These are phyloP conservation scores for Idaea straminata DNA, from an alignment of 2,888 invertebrate species.

Conservation along the genomic window DNA sequence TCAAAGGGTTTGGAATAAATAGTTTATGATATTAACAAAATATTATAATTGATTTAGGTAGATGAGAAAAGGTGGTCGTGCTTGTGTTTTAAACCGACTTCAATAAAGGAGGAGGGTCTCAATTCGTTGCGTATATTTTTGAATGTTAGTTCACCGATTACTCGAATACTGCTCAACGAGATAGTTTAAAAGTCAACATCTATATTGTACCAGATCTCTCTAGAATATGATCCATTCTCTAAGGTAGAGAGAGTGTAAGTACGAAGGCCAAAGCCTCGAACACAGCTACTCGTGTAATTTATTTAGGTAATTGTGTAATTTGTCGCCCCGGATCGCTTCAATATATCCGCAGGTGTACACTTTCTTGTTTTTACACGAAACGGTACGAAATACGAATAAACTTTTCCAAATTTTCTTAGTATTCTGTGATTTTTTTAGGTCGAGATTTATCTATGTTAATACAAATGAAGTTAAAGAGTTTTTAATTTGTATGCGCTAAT, in stretches of 20 bases:
- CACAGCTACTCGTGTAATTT: constrained; percentile 43
- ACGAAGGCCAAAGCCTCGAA: not conserved
- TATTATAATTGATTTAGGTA: not conserved
- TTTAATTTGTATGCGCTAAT: no score
- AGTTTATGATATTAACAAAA: not conserved
- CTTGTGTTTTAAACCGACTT: no score
- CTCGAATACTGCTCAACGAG: no score
- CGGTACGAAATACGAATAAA: not conserved
- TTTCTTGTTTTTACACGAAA: constrained; percentile 36
- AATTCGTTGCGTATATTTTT: no score
- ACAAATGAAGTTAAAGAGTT: no score
- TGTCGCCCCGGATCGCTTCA: constrained; percentile 57
- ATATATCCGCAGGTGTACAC: constrained; percentile 57
- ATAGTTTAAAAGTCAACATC: no score
- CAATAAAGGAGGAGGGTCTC: no score
- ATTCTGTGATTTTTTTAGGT: not conserved
- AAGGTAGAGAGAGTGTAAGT: not conserved
- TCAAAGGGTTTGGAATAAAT: not conserved
- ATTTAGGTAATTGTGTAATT: constrained; percentile 66
- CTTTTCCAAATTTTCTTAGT: not conserved
- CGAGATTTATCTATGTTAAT: not conserved
- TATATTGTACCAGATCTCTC: no score
- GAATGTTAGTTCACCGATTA: no score
- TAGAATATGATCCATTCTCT: no score
- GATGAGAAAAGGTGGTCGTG: no score